Evolutionary conservation across 2,113 vertebrate genomes (phyloP), one percentile per base, ranked within the genome.

Genomic region (Rhizomys pruinosus): DNA sequence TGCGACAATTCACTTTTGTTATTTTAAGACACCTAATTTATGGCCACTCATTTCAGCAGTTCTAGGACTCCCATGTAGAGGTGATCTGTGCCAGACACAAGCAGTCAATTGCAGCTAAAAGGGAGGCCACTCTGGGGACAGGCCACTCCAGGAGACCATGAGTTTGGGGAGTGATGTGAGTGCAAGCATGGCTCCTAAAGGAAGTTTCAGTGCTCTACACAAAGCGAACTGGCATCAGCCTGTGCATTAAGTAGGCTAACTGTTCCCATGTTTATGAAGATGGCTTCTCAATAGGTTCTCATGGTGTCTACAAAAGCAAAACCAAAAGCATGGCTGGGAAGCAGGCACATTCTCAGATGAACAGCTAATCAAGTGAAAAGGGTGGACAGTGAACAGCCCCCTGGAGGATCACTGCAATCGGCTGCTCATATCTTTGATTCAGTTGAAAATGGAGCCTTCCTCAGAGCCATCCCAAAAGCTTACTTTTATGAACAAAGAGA

Each of bases 371-470:
- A 96, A 91, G 91, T 22, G 32, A 68, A 92, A 92, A 93, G 71
- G 63, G n/a, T 85, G 10, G 71, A 25, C 4, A 94, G 88, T 63
- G 42, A 94, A 90, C 69, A 90, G 61, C 86, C 82, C 44, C 37
- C 44, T 84, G 92, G 23, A 71, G 90, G 87, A 84, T 69, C 61
- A 89, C 27, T 74, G 8, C 92, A 95, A 94, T 59, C 76, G 91
- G 19, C 52, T 78, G 90, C 85, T 89, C 84, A 64, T 22, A 87
- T 90, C 82, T 96, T 96, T 93, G 84, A 96, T 95, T 92, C 96
- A 93, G 85, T 52, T 69, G 79, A 72, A 97, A 96, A 96, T 93
- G 82, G 47, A 5, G 15, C 7, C 64, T 81, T 82, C 39, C 12
- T 69, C 63, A 77, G n/a, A 61, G 17, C 11, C 23, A 77, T 32